Evolutionary conservation across 2,888 invertebrate species (phyloP).

Genomic region (Melinaea marsaeus): DNA sequence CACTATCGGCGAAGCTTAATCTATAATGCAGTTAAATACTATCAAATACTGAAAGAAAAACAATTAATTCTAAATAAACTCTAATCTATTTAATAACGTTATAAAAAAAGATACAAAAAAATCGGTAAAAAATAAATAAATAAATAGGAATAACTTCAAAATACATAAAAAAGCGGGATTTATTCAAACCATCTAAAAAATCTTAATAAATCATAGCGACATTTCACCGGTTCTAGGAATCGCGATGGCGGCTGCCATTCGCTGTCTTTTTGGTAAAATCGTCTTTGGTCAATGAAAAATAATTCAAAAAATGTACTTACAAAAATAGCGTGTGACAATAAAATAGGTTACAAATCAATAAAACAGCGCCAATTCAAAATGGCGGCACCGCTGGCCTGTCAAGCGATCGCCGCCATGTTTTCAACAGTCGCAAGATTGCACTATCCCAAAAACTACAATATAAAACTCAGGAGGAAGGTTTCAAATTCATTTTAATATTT

Average conservation of each 20-base stretch:
- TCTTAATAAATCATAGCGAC: constrained; percentile 44
- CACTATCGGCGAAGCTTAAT: constrained; percentile 58
- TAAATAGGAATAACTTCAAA: constrained; percentile 68
- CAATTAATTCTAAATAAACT: constrained; percentile 47
- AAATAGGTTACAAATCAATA: constrained; percentile 14
- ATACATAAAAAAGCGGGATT: constrained; percentile 64
- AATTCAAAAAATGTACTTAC: constrained; percentile 48
- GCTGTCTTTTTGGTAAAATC: constrained; percentile 68
- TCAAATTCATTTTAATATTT: constrained; percentile 76
- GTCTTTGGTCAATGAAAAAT: constrained; percentile 62
- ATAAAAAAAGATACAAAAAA: constrained; percentile 52
- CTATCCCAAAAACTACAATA: constrained; percentile 57
- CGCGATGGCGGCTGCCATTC: constrained; percentile 35
- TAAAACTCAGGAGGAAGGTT: constrained; percentile 62
- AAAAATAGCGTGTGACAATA: constrained; percentile 49
- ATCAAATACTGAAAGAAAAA: constrained; percentile 59
- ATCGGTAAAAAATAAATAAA: constrained; percentile 68
- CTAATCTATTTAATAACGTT: constrained; percentile 37
- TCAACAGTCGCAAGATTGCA: constrained; percentile 34
- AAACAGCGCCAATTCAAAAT: neutral
- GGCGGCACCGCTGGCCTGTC: too few species aligned
- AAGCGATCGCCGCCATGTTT: too few species aligned
- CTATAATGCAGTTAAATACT: constrained; percentile 43
- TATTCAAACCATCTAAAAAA: constrained; percentile 37
- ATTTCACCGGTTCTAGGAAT: constrained; percentile 58